phyloP scores from a whole-genome alignment of 2,113 vertebrate species.

The Coptodon bakossiorum region DNA sequence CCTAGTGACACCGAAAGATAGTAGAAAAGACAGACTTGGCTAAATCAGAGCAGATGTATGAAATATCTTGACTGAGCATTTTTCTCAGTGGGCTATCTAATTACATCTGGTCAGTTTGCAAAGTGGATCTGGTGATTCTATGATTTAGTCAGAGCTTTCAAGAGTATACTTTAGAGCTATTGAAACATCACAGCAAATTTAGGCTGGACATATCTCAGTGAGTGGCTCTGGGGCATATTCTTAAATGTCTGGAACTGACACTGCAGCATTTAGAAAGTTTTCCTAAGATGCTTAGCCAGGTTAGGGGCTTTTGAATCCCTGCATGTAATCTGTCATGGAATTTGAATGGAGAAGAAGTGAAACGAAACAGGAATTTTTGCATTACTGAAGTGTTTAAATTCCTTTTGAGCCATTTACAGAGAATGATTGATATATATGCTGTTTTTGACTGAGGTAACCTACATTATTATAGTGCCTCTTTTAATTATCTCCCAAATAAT shows the following conservation, averaged over 20 bases:
- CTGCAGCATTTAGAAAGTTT: not conserved
- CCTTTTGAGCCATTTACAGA: not conserved
- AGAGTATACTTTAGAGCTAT: constrained; percentile 9
- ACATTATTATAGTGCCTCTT: not conserved
- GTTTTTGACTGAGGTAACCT: not conserved
- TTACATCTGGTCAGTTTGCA: constrained; percentile 13
- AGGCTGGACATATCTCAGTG: not conserved
- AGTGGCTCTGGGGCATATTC: not conserved
- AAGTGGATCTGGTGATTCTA: constrained; percentile 23
- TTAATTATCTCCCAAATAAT: not conserved
- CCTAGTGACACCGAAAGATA: not conserved
- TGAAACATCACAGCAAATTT: constrained; percentile 19
- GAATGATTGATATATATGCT: not conserved
- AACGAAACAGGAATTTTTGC: not conserved
- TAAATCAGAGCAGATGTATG: not conserved
- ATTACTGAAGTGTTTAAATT: not conserved
- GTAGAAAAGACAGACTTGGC: not conserved
- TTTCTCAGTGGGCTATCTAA: constrained; percentile 2
- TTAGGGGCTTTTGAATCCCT: not conserved
- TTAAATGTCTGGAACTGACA: not conserved
- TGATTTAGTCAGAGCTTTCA: constrained; percentile 11
- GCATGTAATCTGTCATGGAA: not conserved
- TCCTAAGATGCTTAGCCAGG: not conserved
- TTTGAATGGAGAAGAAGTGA: not conserved
- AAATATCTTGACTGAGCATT: not conserved